Percentiles rank a stretch among this genome's conserved stretches.
Evolutionary conservation across 2,888 invertebrate species (phyloP).

Genomic region (Danaus chrysippus): DNA sequence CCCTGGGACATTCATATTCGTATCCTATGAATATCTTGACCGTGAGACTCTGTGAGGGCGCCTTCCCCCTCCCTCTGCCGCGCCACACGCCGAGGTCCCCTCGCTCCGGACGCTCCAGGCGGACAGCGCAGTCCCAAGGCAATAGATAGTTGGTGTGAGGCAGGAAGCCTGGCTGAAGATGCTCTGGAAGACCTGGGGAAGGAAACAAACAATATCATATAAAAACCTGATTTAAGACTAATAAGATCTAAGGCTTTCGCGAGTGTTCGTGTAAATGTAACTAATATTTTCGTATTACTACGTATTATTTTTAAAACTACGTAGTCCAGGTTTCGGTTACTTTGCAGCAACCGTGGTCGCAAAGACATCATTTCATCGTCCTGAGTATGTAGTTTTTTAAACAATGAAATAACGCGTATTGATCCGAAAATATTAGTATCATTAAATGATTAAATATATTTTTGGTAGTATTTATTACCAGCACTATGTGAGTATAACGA

Average conservation of each 20-base stretch:
- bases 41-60: conserved; percentile 79
- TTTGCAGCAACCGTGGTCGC: too few species aligned
- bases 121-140: conserved; percentile 89
- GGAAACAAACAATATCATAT: not conserved
- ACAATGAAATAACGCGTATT: too few species aligned
- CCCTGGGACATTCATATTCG: conserved; percentile 98
- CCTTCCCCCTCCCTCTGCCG: conserved; percentile 55
- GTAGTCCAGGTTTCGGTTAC: too few species aligned
- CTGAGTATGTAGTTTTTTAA: too few species aligned
- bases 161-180: conserved; percentile 92
- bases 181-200: conserved; percentile 85
- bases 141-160: conserved; percentile 93
- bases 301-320: too few species aligned
- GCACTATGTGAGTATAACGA: conserved; percentile 93
- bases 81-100: conserved; percentile 38
- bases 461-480: not conserved
- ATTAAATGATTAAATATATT: too few species aligned
- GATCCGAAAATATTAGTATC: too few species aligned
- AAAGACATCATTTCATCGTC: too few species aligned
- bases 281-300: too few species aligned
- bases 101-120: conserved; percentile 44
- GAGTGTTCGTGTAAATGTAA: not conserved
- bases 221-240: not conserved
- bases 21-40: conserved; percentile 96
- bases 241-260: too few species aligned